Evolutionary conservation across 2,113 vertebrate species (phyloP), one percentile per base, ranked within the genome.

Genomic region (Nymphicus hollandicus): DNA sequence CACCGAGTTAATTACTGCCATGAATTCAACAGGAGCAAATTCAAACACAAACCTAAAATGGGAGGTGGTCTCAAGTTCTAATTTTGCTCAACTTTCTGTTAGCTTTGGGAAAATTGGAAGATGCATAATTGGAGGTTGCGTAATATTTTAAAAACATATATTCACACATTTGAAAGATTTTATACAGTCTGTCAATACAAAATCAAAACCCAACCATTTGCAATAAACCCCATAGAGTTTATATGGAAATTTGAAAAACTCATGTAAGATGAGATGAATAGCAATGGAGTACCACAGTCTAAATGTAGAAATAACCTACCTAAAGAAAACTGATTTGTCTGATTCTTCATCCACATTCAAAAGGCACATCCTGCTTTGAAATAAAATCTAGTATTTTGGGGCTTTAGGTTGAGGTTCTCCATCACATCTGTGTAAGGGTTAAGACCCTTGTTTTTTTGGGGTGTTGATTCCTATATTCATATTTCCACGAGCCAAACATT

Each of bases 261-360:
- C 1, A 37, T 3, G 0, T 18, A 78, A 18, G 11, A 29, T 2
- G 0, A 49, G 3, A 52, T 31, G 55, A 55, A 9, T 43, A 83
- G 29, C 17, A 94, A n/a, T 6, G 17, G 13, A 81, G 3, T 46
- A 19, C 19, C 55, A 86, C 27, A 43, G 82, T 19, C 18, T 74
- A 84, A 70, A 63, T 20, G 3, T 3, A 64, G 23, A 83, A 92
- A 80, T 39, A 93, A 76, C 6, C 11, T 22, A 2, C 13, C 56
- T 35, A 58, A 58, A 58, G 13, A 58, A 35, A 83, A 61, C 4
- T 35, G 20, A 47, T 83, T 74, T 81, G 37, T 53, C 43, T 0
- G 0, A 53, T 63, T 80, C n/a, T 14, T 81, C 41, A 52, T 70
- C 17, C 20, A 24, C 11, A 63, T 79, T 64, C 49, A 71, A 25